Base-by-base conservation (phyloP, 2,888 invertebrate genomes). In the Operophtera brumata region DNA sequence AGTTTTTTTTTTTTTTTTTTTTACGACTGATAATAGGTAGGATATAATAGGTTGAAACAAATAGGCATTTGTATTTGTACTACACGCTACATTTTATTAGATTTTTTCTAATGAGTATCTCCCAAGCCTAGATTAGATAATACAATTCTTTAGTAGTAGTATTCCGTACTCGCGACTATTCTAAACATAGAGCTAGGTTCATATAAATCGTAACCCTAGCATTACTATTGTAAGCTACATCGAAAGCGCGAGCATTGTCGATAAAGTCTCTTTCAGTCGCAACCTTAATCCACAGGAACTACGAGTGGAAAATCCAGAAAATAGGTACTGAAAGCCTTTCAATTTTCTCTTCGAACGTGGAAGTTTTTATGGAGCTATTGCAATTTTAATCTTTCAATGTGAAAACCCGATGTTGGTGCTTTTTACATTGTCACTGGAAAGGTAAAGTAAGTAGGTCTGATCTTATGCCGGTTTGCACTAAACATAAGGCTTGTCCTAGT, bases 241-340 rank as follows among this genome's bases (percentile, higher is more conserved):
- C 8, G 9, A 28, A 42, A 52, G 37, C 12, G 42, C 35, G 30
- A 37, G 47, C 53, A 53, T 42, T 43, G 52, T 42, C 41, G 47
- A 53, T 53, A 53, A 47, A 47, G 46, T 42, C 34, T 44, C 14
- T 14, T 7, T 20, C 50, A 43, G 49, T 45, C 45, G 13, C 46
- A 42, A 35, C 30, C 34, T 41, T 47, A 52, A 52, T 52, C 47
- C 46, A 37, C 12, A 32, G 42, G 37, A 32, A 28, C 47, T 43
- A 43, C 13, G 36, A 25, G 20, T 35, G 47, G 12, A 50, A 48
- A 47, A 47, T 54, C 11, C 47, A 7, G 30, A 0, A 8, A 20
- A 20, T 3, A 2, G 2, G 2, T 20, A 43, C 28, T 36, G 12
- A 26, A 47, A 42, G 37, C 36, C 32, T 53, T 52, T 52, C 41